These are phyloP conservation scores for Drosophila neocordata DNA, from an alignment of 1,140 invertebrate genomes.

Conservation along the genomic window DNA sequence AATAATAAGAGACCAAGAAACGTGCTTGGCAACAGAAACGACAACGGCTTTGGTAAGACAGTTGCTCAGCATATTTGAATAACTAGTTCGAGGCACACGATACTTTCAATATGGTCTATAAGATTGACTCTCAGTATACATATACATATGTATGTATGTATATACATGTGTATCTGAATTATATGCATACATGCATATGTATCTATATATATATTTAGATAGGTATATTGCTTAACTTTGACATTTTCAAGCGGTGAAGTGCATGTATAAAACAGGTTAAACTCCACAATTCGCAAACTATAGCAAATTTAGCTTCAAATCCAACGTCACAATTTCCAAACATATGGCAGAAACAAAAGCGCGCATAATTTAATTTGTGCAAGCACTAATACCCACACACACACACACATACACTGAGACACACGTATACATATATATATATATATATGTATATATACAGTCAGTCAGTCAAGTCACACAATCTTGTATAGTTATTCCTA, in stretches of 20 bases:
- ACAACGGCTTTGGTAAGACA: slow-evolving; percentile 15
- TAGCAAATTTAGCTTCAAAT: slow-evolving; percentile 64
- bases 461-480: slow-evolving; percentile 19
- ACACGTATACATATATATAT: slow-evolving; percentile 12
- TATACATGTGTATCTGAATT: too few relatives aligned
- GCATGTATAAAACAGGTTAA: slow-evolving; percentile 76
- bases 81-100: slow-evolving; percentile 70
- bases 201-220: slow-evolving; percentile 5
- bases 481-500: slow-evolving; percentile 17
- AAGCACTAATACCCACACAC: slow-evolving; percentile 25
- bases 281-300: slow-evolving; percentile 47
- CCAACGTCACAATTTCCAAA: slow-evolving; percentile 67
- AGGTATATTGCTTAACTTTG: slow-evolving; percentile 71
- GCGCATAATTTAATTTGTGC: slow-evolving; percentile 75
- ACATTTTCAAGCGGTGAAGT: slow-evolving; percentile 75
- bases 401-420: slow-evolving; percentile 4
- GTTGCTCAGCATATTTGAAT: slow-evolving; percentile 68
- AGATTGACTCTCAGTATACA: slow-evolving; percentile 22
- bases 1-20: slow-evolving; percentile 55
- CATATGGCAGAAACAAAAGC: slow-evolving; percentile 66
- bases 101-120: slow-evolving; percentile 77
- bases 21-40: slow-evolving; percentile 71
- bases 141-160: slow-evolving; percentile 9
- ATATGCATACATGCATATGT: too few relatives aligned
- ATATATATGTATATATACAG: slow-evolving; percentile 32